These are phyloP conservation scores for Datnioides undecimradiatus DNA, from an alignment of 2,113 vertebrate species.

Conservation along the genomic window DNA sequence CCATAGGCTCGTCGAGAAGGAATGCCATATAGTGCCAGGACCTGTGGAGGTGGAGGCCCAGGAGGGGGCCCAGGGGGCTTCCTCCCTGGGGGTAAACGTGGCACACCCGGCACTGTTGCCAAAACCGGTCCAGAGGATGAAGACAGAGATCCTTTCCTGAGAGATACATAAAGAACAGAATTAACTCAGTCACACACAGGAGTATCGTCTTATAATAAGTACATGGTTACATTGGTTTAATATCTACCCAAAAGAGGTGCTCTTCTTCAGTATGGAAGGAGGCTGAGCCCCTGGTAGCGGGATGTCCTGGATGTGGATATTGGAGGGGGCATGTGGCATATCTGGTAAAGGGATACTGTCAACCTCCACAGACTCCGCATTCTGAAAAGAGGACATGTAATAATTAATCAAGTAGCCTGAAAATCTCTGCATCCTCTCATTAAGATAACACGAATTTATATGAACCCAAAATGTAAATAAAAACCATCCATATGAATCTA, in stretches of 20 bases:
- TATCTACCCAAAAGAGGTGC: constrained; percentile 90
- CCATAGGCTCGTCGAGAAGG: constrained; percentile 85
- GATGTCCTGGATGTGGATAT: constrained; percentile 98
- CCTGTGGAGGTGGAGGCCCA: constrained; percentile 94
- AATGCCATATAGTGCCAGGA: constrained; percentile 91
- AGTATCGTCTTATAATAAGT: too few species aligned
- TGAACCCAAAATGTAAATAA: neutral
- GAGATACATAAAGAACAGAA: constrained; percentile 19
- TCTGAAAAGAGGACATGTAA: constrained; percentile 84
- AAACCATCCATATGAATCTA: neutral
- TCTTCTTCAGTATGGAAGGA: constrained; percentile 97
- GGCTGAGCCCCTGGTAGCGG: constrained; percentile 97
- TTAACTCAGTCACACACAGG: neutral
- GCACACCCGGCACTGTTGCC: constrained; percentile 88
- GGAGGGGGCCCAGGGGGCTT: constrained; percentile 97
- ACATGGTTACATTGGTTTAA: neutral
- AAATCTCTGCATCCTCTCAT: neutral
- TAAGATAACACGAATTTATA: neutral
- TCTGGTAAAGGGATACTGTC: constrained; percentile 98
- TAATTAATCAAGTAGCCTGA: too few species aligned
- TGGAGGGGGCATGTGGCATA: constrained; percentile 98
- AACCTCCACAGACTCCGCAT: constrained; percentile 97
- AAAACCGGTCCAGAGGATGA: constrained; percentile 85
- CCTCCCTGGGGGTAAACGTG: constrained; percentile 93
- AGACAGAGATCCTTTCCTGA: constrained; percentile 82